Evolutionary conservation across 2,113 vertebrate species (phyloP).

Genomic region (Petromus typicus): DNA sequence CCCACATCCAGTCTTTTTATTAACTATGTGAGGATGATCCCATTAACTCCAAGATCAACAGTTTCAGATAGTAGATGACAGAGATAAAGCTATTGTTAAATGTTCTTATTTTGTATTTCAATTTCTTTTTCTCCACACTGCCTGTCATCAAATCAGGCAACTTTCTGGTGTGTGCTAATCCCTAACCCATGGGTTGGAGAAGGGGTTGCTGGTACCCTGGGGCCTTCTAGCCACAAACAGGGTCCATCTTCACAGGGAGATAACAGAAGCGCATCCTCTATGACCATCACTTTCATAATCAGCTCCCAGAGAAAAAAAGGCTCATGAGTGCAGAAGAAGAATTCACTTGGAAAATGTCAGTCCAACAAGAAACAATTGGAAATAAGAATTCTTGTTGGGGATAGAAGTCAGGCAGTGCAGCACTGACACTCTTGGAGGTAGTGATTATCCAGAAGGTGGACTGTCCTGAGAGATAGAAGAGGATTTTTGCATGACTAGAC

Average conservation of each 20-base stretch:
- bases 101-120: not conserved
- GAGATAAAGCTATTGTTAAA: not conserved
- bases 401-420: accelerated
- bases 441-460: not conserved
- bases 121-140: not conserved
- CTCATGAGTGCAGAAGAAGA: too few relatives aligned
- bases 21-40: not conserved
- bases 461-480: accelerated
- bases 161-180: not conserved
- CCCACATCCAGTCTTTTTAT: not conserved
- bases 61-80: too few relatives aligned
- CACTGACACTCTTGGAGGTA: accelerated
- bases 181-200: accelerated
- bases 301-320: not conserved
- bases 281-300: not conserved
- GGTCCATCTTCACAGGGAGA: not conserved
- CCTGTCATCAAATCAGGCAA: not conserved
- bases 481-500: accelerated
- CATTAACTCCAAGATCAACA: not conserved
- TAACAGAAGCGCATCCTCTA: accelerated
- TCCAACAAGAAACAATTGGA: not conserved
- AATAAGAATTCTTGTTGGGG: not conserved
- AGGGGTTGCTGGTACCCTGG: accelerated
- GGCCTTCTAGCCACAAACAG: not conserved
- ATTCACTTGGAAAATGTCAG: not conserved